A percentile compares a stretch with the other conserved stretches of the same genome.
Conservation (phyloP, 1,140 invertebrate genomes). For the Berghia stephanieae region DNA sequence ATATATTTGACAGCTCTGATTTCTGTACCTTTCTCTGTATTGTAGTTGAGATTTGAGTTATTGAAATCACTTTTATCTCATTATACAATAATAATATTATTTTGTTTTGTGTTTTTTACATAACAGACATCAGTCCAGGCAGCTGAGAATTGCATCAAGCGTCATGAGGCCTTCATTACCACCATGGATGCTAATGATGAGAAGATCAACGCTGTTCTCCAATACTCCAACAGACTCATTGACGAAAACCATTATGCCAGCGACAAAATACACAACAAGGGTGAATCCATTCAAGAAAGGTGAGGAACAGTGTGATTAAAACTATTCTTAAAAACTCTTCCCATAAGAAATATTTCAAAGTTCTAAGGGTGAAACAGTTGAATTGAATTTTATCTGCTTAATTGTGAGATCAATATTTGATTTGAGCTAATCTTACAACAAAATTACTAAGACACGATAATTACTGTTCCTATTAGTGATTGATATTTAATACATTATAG, state of each 20-base stretch:
- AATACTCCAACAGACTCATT: slow-evolving; percentile 88
- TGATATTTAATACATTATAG: no score
- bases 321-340: no score
- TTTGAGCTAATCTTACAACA: no score
- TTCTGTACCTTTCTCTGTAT: no score
- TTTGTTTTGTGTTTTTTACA: no score
- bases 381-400: not conserved
- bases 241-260: slow-evolving; percentile 84
- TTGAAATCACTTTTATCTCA: no score
- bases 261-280: slow-evolving; percentile 95
- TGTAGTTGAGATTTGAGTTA: no score
- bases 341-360: no score
- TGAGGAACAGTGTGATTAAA: slow-evolving; percentile 30
- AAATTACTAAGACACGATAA: no score
- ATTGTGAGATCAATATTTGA: not conserved
- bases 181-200: slow-evolving; percentile 99
- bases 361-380: not conserved
- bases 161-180: slow-evolving; percentile 98
- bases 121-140: slow-evolving; percentile 79
- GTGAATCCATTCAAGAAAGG: slow-evolving; percentile 89
- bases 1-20: no score
- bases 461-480: no score
- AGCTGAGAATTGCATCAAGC: slow-evolving; percentile 95
- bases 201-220: slow-evolving; percentile 94
- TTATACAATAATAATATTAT: no score